Conservation (phyloP, 2,888 invertebrate genomes). For the Seira ritae region DNA sequence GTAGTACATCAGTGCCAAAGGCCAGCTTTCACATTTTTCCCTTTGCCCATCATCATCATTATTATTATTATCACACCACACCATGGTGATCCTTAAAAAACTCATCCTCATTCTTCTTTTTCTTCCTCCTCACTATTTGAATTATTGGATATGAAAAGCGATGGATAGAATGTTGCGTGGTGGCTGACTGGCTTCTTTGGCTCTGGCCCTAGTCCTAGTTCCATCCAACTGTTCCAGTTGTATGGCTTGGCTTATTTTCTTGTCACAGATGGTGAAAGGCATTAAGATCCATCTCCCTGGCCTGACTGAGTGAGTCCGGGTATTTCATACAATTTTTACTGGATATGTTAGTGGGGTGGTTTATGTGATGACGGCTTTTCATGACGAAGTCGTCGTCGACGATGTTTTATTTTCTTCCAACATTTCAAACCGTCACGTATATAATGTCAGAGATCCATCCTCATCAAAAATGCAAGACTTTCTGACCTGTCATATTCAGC, state of each 20-base stretch:
- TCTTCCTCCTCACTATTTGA: neutral
- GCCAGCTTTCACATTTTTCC: neutral
- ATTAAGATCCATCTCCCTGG: neutral
- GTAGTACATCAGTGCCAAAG: neutral
- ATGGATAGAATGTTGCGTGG: neutral
- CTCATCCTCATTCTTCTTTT: neutral
- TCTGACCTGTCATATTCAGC: neutral
- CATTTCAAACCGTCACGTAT: neutral
- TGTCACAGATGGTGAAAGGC: conserved; percentile 3
- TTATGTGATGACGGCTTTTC: neutral
- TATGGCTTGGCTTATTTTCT: neutral
- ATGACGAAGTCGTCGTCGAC: neutral
- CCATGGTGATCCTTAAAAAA: too few species aligned
- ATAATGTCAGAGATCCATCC: neutral
- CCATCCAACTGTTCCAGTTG: too few species aligned
- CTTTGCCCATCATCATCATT: neutral
- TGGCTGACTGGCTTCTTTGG: neutral
- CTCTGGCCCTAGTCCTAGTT: too few species aligned
- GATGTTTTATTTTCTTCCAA: neutral
- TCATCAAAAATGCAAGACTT: neutral
- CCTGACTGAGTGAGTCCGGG: too few species aligned
- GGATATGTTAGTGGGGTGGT: neutral
- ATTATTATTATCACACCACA: too few species aligned
- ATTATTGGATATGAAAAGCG: neutral
- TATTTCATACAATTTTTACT: too few species aligned